Conservation (phyloP, 2,797 vertebrate species). For the Coendou prehensilis region DNA sequence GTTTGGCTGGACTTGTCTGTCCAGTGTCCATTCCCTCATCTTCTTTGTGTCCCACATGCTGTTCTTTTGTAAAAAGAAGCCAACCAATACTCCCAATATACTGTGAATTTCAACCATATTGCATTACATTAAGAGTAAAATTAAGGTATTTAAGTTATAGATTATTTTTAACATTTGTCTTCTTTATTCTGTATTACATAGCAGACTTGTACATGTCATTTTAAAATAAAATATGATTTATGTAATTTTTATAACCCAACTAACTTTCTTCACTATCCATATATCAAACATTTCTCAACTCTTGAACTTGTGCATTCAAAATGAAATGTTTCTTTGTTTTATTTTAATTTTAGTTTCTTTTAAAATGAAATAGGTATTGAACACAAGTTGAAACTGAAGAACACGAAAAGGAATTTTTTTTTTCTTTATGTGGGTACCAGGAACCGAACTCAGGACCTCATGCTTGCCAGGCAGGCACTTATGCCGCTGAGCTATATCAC, state of each 20-base stretch:
- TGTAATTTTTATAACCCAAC: neutral
- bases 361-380: conserved; percentile 16
- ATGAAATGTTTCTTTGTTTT: conserved; percentile 7
- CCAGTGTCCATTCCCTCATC: neutral
- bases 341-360: conserved; percentile 5
- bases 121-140: neutral
- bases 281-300: neutral
- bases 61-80: conserved; percentile 22
- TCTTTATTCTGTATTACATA: neutral
- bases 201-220: neutral
- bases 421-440: neutral
- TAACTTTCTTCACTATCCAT: neutral
- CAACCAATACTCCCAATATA: neutral
- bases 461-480: too few relatives aligned
- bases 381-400: conserved; percentile 12
- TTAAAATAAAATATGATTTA: conserved; percentile 17
- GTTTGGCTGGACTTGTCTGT: neutral
- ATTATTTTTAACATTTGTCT: conserved; percentile 66
- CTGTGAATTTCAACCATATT: neutral
- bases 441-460: too few relatives aligned
- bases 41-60: neutral
- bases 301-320: neutral
- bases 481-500: too few relatives aligned
- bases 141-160: neutral
- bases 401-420: conserved; percentile 11